These are phyloP conservation scores for Linnaemya tessellans DNA, from an alignment of 2,888 invertebrate genomes.

Conservation along the genomic window DNA sequence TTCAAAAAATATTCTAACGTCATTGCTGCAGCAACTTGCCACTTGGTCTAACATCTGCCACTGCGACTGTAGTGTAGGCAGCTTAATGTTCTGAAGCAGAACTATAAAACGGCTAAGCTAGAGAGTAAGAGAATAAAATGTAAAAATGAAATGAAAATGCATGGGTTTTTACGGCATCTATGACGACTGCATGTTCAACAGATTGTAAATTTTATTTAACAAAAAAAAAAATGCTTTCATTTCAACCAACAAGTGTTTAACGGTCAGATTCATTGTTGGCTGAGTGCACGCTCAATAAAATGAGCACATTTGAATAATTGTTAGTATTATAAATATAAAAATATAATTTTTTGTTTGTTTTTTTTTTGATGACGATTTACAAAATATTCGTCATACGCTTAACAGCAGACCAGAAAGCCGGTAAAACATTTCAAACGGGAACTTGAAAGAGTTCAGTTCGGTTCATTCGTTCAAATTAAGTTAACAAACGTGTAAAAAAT, in stretches of 20 bases:
- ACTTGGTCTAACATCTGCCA: slow-evolving; percentile 25
- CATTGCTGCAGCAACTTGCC: slow-evolving; percentile 28
- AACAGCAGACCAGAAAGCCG: slow-evolving; percentile 31
- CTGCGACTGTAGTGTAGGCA: slow-evolving; percentile 18
- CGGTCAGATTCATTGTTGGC: slow-evolving; percentile 53
- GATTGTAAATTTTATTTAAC: slow-evolving; percentile 46
- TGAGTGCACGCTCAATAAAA: slow-evolving; percentile 47
- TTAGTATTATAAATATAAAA: neutral
- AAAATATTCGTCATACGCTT: slow-evolving; percentile 34
- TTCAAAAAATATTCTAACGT: slow-evolving; percentile 37
- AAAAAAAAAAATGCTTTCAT: slow-evolving; percentile 30
- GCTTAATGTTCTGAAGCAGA: neutral
- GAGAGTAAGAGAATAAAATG: slow-evolving; percentile 26
- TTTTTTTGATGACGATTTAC: slow-evolving; percentile 47
- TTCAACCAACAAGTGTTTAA: slow-evolving; percentile 66
- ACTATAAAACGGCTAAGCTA: neutral
- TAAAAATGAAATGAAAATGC: slow-evolving; percentile 38
- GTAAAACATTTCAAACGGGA: slow-evolving; percentile 52
- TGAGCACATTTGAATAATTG: slow-evolving; percentile 5
- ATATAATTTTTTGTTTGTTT: neutral
- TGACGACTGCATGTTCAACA: slow-evolving; percentile 28
- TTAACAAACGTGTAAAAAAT: slow-evolving; percentile 7
- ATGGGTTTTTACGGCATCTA: slow-evolving; percentile 48
- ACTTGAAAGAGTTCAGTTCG: slow-evolving; percentile 34
- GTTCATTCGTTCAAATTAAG: slow-evolving; percentile 24